Percentiles rank a stretch among this genome's conserved stretches.
phyloP scores from a whole-genome alignment of 2,888 invertebrate genomes.

The Agelastica alni region DNA sequence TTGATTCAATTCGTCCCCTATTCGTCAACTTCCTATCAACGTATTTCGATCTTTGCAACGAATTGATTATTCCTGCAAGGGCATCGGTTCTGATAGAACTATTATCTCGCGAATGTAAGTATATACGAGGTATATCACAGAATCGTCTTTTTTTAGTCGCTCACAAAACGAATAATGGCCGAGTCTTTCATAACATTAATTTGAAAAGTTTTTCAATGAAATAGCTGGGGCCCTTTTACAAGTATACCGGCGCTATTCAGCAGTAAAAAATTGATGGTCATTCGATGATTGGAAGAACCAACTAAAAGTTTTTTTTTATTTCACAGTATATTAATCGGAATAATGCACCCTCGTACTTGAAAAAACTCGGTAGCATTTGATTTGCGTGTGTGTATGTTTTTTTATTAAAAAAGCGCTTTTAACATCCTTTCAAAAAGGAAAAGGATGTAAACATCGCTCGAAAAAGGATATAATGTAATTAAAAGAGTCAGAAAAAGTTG shows the following conservation, averaged over 20 bases:
- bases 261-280: slow-evolving; percentile 19
- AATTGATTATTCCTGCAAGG: slow-evolving; percentile 28
- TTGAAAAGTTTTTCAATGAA: slow-evolving; percentile 26
- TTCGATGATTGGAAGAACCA: slow-evolving; percentile 18
- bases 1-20: slow-evolving; percentile 47
- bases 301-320: slow-evolving; percentile 15
- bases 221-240: slow-evolving; percentile 15
- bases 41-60: slow-evolving; percentile 36
- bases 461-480: no score
- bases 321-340: slow-evolving; percentile 15
- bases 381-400: neutral
- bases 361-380: neutral
- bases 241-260: slow-evolving; percentile 12
- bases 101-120: slow-evolving; percentile 22
- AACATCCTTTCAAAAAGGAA: no score
- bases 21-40: slow-evolving; percentile 46
- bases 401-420: no score
- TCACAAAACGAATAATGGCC: slow-evolving; percentile 13
- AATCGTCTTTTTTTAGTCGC: slow-evolving; percentile 4
- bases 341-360: neutral
- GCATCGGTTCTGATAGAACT: slow-evolving; percentile 6
- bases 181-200: slow-evolving; percentile 22
- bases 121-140: slow-evolving; percentile 12
- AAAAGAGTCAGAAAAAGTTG: no score
- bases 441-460: no score